Base-by-base conservation (phyloP, 2,888 invertebrate species). In the Chaitophorus viminalis region DNA sequence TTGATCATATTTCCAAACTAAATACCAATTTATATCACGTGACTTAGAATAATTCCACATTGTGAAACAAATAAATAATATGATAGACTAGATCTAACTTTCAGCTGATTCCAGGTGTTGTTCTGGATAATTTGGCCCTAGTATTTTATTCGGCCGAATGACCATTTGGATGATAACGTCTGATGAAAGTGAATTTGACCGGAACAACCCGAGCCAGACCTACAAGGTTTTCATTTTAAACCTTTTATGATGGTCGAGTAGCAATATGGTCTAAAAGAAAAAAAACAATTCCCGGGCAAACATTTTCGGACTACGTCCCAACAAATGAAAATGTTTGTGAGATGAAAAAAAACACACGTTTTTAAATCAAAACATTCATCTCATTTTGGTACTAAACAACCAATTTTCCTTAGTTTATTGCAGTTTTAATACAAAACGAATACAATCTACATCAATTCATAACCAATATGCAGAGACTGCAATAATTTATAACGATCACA, bases 191-290 rank as follows among this genome's bases (percentile, higher is more conserved):
- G 72, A 74, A 74, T 74, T n/a, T 52, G 21, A 74, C 52, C 72
- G 82, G 70, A 82, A 82, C 25, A 11, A 21, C 17, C 36, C 29
- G 52, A 8, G 31, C 31, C 25, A 18, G 46, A 33, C 52, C 82
- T n/a, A 72, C 52, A 82, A 21, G 25, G 52, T 82, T 82, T 82
- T 70, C 82, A 70, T 82, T 82, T 70, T 14, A 82, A 70, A 82
- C 46, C 82, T 70, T 70, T 65, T 70, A 29, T 46, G 18, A n/a
- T 17, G 39, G 68, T 39, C 81, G 18, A 81, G 68, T 81, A 31
- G 39, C 46, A 70, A 21, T n/a, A n/a, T 31, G 68, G 68, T 81
- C 11, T 75, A 33, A 70, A 68, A 82, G 70, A 70, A 36, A 70
- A 68, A 82, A 82, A 70, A 46, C 70, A 52, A 70, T 82, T 65